phyloP scores from a whole-genome alignment of 1,140 invertebrate species.

The Pseudomyrmex flavicornis region DNA sequence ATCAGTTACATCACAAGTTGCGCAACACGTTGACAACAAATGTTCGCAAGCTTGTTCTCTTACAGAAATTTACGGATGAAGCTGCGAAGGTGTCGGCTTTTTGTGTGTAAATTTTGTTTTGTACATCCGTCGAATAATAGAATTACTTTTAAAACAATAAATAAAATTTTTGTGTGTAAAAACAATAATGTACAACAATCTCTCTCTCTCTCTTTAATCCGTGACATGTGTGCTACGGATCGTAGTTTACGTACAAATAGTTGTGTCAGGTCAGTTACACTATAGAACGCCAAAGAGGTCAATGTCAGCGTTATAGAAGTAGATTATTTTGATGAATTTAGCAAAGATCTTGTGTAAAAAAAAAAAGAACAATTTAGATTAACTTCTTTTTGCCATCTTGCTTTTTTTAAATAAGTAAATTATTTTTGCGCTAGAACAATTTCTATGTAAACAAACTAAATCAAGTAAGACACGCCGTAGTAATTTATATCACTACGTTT shows the following conservation, averaged over 20 bases:
- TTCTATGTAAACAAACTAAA: not conserved
- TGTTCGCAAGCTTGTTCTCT: constrained; percentile 9
- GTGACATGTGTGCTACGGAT: not conserved
- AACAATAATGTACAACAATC: not conserved
- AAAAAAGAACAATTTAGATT: not conserved
- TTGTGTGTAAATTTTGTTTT: not conserved
- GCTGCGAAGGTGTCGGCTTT: not conserved
- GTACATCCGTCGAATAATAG: not conserved
- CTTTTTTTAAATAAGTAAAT: not conserved
- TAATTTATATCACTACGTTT: not conserved
- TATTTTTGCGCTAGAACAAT: too few species aligned
- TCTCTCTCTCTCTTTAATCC: not conserved
- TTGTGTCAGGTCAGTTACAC: constrained; percentile 15
- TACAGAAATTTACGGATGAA: not conserved
- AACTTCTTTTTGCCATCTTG: not conserved
- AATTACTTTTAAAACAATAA: constrained; percentile 49
- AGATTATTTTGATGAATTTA: not conserved
- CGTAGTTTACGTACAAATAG: not conserved
- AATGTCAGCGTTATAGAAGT: not conserved
- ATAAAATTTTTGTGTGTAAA: constrained; percentile 1
- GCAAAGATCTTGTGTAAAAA: not conserved
- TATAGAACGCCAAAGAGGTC: not conserved
- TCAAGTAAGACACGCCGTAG: not conserved
- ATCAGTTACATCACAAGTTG: not conserved
- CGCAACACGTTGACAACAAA: constrained; percentile 35